Evolutionary conservation across 2,888 invertebrate genomes (phyloP).

Genomic region (Parnassius smintheus): DNA sequence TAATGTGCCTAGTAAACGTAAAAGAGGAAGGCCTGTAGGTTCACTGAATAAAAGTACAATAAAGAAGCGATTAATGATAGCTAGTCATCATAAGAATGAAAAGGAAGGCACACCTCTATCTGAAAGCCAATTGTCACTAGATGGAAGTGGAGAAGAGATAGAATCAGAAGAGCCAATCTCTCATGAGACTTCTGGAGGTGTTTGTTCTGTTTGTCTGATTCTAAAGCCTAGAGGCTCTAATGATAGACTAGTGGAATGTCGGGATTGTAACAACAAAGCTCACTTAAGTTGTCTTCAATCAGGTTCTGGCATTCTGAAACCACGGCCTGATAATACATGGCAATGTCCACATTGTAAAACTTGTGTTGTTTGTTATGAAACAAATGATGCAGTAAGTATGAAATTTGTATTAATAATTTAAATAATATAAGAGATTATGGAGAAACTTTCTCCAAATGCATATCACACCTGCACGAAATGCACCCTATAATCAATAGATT

Average conservation of each 20-base stretch:
- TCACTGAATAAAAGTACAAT: slow-evolving; percentile 82
- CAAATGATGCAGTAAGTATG: slow-evolving; percentile 85
- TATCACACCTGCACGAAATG: too few species aligned
- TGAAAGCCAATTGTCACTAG: slow-evolving; percentile 64
- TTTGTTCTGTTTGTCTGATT: slow-evolving; percentile 83
- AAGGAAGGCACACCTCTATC: slow-evolving; percentile 62
- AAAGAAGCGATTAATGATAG: slow-evolving; percentile 71
- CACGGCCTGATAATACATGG: slow-evolving; percentile 87
- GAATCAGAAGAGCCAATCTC: slow-evolving; percentile 65
- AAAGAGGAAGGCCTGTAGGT: slow-evolving; percentile 85
- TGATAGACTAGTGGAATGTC: slow-evolving; percentile 84
- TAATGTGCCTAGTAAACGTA: slow-evolving; percentile 86
- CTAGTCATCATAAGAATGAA: slow-evolving; percentile 47
- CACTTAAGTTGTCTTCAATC: slow-evolving; percentile 86
- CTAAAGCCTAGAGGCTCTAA: slow-evolving; percentile 81
- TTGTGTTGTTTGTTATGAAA: slow-evolving; percentile 90
- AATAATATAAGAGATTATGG: not conserved
- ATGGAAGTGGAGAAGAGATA: slow-evolving; percentile 70
- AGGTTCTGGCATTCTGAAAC: slow-evolving; percentile 84
- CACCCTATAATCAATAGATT: too few species aligned
- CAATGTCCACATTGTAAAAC: slow-evolving; percentile 95
- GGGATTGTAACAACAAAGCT: slow-evolving; percentile 88
- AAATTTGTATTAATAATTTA: not conserved
- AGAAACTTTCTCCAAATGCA: not conserved
- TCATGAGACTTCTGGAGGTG: slow-evolving; percentile 77